A percentile compares a stretch with the other conserved stretches of the same genome.
These are phyloP conservation scores for Apoda limacodes DNA, from an alignment of 2,888 invertebrate species.

Conservation along the genomic window DNA sequence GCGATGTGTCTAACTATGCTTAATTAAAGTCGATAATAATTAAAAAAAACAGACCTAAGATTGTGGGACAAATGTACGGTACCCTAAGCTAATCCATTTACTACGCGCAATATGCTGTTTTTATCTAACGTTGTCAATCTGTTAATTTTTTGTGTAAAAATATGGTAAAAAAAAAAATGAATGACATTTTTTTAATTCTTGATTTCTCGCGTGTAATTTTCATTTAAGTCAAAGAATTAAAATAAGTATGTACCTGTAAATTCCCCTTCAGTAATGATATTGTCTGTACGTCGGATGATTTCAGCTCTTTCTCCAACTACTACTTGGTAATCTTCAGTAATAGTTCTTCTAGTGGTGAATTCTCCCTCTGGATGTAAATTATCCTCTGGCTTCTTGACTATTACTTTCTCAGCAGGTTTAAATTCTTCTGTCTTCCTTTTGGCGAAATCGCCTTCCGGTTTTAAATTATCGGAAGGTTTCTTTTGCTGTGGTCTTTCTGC, in stretches of 20 bases:
- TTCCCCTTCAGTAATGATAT: slow-evolving; percentile 74
- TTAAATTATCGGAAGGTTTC: slow-evolving; percentile 64
- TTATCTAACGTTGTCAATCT: too few species aligned
- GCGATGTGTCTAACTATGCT: too few species aligned
- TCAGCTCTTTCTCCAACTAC: slow-evolving; percentile 74
- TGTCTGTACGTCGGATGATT: slow-evolving; percentile 73
- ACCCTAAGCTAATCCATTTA: too few species aligned
- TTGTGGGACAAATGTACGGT: too few species aligned
- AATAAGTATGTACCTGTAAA: slow-evolving; percentile 67
- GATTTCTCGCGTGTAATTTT: too few species aligned
- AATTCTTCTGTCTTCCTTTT: slow-evolving; percentile 38
- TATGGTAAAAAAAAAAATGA: too few species aligned
- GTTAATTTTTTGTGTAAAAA: too few species aligned
- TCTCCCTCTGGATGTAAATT: slow-evolving; percentile 66
- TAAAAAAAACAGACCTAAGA: too few species aligned
- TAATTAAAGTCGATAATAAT: too few species aligned
- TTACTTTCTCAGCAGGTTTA: slow-evolving; percentile 49
- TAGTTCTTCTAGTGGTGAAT: slow-evolving; percentile 64
- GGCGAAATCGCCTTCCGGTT: slow-evolving; percentile 66
- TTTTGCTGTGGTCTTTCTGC: slow-evolving; percentile 50
- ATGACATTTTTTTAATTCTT: too few species aligned
- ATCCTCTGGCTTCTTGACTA: slow-evolving; percentile 42
- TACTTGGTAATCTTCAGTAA: slow-evolving; percentile 70
- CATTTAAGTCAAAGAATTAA: background rate
- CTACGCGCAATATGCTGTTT: too few species aligned